Conservation (phyloP, 2,113 vertebrate species). For the Carollia perspicillata region DNA sequence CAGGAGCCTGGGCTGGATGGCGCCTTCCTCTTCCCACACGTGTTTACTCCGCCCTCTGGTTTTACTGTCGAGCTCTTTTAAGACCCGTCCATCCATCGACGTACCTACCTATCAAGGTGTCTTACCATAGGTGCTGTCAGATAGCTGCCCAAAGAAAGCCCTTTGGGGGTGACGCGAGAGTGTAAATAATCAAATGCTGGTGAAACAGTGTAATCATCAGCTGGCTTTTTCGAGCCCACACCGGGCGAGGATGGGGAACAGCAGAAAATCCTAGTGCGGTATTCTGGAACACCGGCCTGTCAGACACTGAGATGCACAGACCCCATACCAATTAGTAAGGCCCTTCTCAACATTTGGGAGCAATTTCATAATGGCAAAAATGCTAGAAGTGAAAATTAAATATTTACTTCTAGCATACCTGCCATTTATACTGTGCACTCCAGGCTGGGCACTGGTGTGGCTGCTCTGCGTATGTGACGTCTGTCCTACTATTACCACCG, state of each 20-base stretch:
- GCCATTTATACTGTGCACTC: too few relatives aligned
- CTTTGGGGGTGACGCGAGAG: neutral
- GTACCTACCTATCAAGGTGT: neutral
- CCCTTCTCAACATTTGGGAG: neutral
- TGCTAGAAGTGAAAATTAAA: neutral
- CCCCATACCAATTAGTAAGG: neutral
- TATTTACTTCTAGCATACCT: neutral
- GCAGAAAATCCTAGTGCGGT: neutral
- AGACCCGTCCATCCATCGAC: neutral
- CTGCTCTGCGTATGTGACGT: neutral
- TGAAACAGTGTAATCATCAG: neutral
- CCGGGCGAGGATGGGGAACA: neutral
- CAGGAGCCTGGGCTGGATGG: neutral
- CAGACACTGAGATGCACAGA: neutral
- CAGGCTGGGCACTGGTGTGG: neutral
- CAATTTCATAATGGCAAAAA: neutral
- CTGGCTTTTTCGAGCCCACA: neutral
- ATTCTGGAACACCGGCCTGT: neutral
- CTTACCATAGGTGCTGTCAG: neutral
- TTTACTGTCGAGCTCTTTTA: neutral
- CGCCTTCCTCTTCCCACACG: neutral
- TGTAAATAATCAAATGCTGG: neutral
- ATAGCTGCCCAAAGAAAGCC: neutral
- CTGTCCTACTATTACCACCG: neutral
- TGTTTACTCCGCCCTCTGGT: neutral